Evolutionary conservation across 2,113 vertebrate genomes (phyloP).

Genomic region (Microcebus lehilahytsara): DNA sequence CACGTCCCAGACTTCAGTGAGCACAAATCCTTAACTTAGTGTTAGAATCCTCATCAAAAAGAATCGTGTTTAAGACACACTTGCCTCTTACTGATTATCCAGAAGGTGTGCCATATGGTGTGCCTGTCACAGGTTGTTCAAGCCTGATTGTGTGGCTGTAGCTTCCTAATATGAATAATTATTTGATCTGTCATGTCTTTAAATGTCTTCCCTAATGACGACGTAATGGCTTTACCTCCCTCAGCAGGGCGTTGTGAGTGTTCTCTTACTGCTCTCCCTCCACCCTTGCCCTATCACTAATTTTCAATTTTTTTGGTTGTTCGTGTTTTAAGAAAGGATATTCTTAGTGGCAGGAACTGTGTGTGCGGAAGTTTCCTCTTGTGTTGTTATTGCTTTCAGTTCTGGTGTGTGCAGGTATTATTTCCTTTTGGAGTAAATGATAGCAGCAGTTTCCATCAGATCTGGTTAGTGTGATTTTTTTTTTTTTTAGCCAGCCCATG

Average conservation of each 20-base stretch:
- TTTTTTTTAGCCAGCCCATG: not conserved
- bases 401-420: not conserved
- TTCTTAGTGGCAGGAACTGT: not conserved
- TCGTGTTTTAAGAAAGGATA: not conserved
- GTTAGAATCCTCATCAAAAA: not conserved
- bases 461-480: not conserved
- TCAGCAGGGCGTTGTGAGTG: not conserved
- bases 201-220: not conserved
- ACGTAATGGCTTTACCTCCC: not conserved
- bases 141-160: not conserved
- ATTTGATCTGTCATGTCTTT: not conserved
- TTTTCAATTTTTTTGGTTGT: not conserved
- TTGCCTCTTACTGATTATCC: not conserved
- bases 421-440: not conserved
- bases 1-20: not conserved
- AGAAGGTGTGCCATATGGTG: not conserved
- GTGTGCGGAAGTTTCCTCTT: not conserved
- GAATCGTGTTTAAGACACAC: not conserved
- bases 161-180: conserved; percentile 1
- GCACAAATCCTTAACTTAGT: not conserved
- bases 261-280: not conserved
- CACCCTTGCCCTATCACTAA: not conserved
- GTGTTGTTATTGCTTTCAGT: not conserved
- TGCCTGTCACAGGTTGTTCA: not conserved
- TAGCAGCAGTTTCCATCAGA: not conserved